Evolutionary conservation across 2,888 invertebrate genomes (phyloP), one percentile per base, ranked within the genome.

Genomic region (Julus scanicus): DNA sequence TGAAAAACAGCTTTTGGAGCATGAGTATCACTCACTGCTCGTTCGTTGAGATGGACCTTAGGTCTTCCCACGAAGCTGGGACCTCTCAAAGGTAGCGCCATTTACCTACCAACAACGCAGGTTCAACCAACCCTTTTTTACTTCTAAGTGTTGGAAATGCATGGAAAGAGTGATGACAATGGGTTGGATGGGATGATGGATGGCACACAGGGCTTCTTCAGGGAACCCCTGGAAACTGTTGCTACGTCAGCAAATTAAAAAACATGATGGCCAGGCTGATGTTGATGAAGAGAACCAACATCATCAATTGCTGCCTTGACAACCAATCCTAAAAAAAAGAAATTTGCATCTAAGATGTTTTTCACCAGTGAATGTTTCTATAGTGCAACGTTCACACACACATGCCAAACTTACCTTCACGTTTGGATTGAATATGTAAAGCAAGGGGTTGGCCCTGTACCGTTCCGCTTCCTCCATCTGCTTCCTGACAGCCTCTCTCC

Each of bases 381-480:
- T 3, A 44, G n/a, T 44, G 6, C 44, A 44, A 44, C 4, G 44
- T 44, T 6, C 44, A 8, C 44, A 44, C 8, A 29, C 29, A 29
- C 44, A 44, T 44, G 44, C 44, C 29, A 44, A 44, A 8, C 63
- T 63, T 93, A 98, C 98, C 96, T 97, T 97, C 91, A 98, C 97
- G 94, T 97, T 96, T 92, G 98, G 98, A 96, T 97, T 98, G 95
- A 97, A 96, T 93, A 99, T 94, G 93, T 98, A 98, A 91, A 98
- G 95, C 91, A 99, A 94, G 91, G 98, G 98, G 94, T 98, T 98
- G 92, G 97, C 97, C 92, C 97, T 95, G 91, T 98, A 95, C 93
- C 97, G 95, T 93, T 98, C 98, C 90, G 96, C 95, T 93, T 97
- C 97, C 92, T 98, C 97, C 91, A 95, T 95, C 94, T 97, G 96